Conservation (phyloP, 1,140 invertebrate genomes). For the Schlechtendalia chinensis region DNA sequence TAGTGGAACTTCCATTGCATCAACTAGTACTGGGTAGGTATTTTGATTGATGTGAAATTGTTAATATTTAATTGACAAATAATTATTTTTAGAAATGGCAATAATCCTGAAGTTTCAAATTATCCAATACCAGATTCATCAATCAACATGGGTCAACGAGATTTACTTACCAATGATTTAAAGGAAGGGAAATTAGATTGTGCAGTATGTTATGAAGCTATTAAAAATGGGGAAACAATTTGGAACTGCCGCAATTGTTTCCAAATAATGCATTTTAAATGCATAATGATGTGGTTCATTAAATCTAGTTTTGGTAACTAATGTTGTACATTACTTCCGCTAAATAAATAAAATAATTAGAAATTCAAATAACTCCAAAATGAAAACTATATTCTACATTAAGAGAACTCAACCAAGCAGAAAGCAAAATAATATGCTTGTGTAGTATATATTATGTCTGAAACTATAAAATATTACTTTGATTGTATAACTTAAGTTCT, state of each 20-base stretch:
- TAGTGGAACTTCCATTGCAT: neutral
- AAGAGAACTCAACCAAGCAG: too few relatives aligned
- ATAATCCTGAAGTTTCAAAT: neutral
- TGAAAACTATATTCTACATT: too few relatives aligned
- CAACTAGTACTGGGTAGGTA: slow-evolving; percentile 5
- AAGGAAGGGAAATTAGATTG: slow-evolving; percentile 79
- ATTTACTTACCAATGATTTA: slow-evolving; percentile 77
- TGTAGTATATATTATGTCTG: too few relatives aligned
- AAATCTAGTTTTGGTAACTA: slow-evolving; percentile 71
- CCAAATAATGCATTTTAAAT: slow-evolving; percentile 86
- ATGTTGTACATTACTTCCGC: too few relatives aligned
- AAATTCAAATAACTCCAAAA: too few relatives aligned
- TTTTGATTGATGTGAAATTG: neutral
- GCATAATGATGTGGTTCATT: slow-evolving; percentile 86
- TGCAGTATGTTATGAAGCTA: slow-evolving; percentile 85
- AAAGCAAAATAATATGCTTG: too few relatives aligned
- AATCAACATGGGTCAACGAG: slow-evolving; percentile 63
- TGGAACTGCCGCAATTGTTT: slow-evolving; percentile 91
- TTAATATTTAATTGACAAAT: neutral
- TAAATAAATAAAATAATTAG: too few relatives aligned
- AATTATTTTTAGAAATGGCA: slow-evolving; percentile 5
- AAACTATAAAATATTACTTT: too few relatives aligned
- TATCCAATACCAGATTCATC: slow-evolving; percentile 52
- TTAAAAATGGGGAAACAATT: slow-evolving; percentile 73
- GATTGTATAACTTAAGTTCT: too few relatives aligned